These are phyloP conservation scores for Linnaemya vulpina DNA, from an alignment of 2,888 invertebrate genomes.

Conservation along the genomic window DNA sequence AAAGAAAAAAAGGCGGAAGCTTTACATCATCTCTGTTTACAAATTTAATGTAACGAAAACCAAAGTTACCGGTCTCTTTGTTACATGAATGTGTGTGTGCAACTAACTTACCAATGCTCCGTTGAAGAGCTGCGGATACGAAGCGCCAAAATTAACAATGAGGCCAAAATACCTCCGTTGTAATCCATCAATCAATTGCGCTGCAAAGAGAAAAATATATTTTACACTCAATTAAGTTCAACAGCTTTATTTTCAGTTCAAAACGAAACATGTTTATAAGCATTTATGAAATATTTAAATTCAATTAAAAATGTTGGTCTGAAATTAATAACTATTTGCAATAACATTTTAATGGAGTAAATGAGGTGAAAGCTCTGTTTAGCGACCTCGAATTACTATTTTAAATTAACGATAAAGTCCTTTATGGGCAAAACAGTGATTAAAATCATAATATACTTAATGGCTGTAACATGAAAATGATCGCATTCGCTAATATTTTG, in stretches of 20 bases:
- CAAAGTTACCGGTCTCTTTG: constrained; percentile 46
- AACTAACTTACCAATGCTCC: constrained; percentile 4
- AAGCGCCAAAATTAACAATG: constrained; percentile 34
- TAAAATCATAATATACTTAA: background rate
- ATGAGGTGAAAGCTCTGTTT: background rate
- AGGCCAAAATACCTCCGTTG: background rate
- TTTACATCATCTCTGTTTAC: constrained; percentile 59
- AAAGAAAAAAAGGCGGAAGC: background rate
- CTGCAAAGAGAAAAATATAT: background rate
- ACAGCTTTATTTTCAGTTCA: background rate
- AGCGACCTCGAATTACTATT: too few species aligned
- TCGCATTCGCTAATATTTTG: background rate
- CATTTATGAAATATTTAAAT: background rate
- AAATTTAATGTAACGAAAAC: constrained; percentile 40
- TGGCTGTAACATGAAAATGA: too few species aligned
- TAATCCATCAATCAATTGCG: constrained; percentile 12
- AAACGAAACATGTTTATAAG: constrained; percentile 14
- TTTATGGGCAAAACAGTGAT: background rate
- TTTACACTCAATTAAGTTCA: constrained; percentile 1
- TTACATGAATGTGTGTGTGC: background rate
- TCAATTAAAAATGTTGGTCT: background rate
- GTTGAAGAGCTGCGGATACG: background rate
- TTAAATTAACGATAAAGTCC: background rate
- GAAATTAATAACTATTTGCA: constrained; percentile 6
- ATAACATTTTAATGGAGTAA: background rate